A percentile compares a stretch with the other conserved stretches of the same genome.
Evolutionary conservation across 2,888 invertebrate genomes (phyloP).

Genomic region (Mechanitis mazaeus): DNA sequence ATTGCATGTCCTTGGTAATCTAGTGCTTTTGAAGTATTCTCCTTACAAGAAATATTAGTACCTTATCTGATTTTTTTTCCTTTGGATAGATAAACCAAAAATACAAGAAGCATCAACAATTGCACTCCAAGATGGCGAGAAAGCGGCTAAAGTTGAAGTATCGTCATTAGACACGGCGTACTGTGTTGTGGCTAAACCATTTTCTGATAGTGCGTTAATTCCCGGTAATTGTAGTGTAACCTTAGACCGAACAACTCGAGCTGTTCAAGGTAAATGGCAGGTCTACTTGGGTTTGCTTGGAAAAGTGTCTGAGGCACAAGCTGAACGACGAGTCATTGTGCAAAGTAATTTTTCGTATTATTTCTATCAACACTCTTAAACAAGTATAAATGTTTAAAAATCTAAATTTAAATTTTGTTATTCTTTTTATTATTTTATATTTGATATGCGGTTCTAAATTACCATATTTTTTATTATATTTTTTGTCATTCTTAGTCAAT

Average conservation of each 20-base stretch:
- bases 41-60: neutral
- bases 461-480: too few relatives aligned
- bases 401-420: too few relatives aligned
- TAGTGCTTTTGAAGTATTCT: neutral
- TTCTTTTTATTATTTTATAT: too few relatives aligned
- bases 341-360: slow-evolving; percentile 36
- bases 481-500: too few relatives aligned
- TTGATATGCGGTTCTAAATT: too few relatives aligned
- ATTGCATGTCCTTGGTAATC: slow-evolving; percentile 48
- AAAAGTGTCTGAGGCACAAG: slow-evolving; percentile 53
- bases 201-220: slow-evolving; percentile 56
- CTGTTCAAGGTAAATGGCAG: slow-evolving; percentile 67
- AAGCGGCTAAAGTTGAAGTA: slow-evolving; percentile 42
- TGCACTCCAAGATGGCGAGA: slow-evolving; percentile 49
- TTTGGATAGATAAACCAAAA: slow-evolving; percentile 15
- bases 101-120: slow-evolving; percentile 42
- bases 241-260: slow-evolving; percentile 56
- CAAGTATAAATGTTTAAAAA: too few relatives aligned
- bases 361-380: neutral
- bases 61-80: neutral
- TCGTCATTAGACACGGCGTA: slow-evolving; percentile 52
- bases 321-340: slow-evolving; percentile 53
- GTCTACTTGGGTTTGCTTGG: slow-evolving; percentile 64
- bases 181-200: slow-evolving; percentile 61
- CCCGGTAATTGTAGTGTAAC: slow-evolving; percentile 61